A percentile compares a stretch with the other conserved stretches of the same genome.
Evolutionary conservation across 2,888 invertebrate species (phyloP).

Genomic region (Vanessa cardui): DNA sequence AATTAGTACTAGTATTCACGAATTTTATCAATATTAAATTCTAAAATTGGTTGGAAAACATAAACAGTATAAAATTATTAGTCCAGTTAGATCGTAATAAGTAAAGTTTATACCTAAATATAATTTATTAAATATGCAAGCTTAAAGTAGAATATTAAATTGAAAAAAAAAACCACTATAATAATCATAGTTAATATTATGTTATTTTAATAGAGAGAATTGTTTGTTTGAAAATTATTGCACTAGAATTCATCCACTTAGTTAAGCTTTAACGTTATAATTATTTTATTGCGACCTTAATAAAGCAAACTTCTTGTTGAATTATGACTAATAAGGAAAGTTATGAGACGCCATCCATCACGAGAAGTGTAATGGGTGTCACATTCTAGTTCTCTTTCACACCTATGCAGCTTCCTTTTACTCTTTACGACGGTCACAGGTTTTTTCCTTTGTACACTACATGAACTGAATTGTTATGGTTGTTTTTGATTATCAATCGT

Average conservation of each 20-base stretch:
- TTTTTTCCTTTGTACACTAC: slow-evolving; percentile 6
- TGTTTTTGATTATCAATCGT: no score
- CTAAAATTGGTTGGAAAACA: no score
- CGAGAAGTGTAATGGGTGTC: slow-evolving; percentile 20
- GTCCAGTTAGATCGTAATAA: no score
- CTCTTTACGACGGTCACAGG: not conserved
- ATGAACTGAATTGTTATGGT: slow-evolving; percentile 3
- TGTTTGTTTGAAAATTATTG: no score
- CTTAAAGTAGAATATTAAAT: no score
- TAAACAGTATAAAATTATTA: no score
- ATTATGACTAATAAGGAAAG: slow-evolving; percentile 33
- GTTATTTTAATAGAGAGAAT: slow-evolving; percentile 12
- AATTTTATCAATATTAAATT: no score
- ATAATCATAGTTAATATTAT: not conserved
- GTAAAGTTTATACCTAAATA: no score
- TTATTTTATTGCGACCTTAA: slow-evolving; percentile 30
- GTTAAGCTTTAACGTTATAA: slow-evolving; percentile 22
- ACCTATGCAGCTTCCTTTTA: slow-evolving; percentile 23
- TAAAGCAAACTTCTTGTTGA: slow-evolving; percentile 22
- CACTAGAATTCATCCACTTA: slow-evolving; percentile 8
- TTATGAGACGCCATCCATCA: slow-evolving; percentile 28
- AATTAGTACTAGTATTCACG: no score
- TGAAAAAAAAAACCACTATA: no score
- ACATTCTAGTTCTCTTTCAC: slow-evolving; percentile 25
- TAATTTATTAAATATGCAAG: no score